Evolutionary conservation across 2,113 vertebrate genomes (phyloP).

Genomic region (Delphinus delphis): DNA sequence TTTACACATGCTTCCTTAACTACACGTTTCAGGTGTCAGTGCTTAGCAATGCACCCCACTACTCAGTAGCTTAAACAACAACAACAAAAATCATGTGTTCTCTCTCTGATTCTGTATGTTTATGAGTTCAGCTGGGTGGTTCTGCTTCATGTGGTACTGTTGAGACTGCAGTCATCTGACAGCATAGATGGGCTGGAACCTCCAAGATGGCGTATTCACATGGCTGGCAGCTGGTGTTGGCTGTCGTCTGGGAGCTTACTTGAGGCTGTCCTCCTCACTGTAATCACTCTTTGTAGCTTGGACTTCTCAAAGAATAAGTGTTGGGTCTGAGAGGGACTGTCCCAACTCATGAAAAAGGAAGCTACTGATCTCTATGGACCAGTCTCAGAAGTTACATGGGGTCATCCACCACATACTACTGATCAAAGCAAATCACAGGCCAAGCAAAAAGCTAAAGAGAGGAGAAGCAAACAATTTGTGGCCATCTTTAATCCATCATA

Average conservation of each 20-base stretch:
- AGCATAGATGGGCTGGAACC: not conserved
- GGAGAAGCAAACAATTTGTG: not conserved
- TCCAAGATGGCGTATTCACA: not conserved
- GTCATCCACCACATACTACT: not conserved
- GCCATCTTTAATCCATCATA: not conserved
- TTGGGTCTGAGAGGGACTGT: not conserved
- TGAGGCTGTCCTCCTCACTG: not conserved
- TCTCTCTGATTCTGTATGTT: not conserved
- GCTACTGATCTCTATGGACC: not conserved
- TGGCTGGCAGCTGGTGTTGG: not conserved
- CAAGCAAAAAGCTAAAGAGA: not conserved
- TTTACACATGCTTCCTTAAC: not conserved
- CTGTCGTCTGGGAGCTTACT: not conserved
- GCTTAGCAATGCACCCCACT: not conserved
- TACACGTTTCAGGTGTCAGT: not conserved
- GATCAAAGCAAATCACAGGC: not conserved
- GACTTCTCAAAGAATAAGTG: not conserved
- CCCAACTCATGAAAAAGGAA: not conserved
- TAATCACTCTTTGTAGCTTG: not conserved
- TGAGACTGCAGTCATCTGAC: not conserved
- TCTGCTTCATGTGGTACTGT: not conserved
- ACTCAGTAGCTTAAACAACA: not conserved
- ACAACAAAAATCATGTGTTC: fast-evolving
- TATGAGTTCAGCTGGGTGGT: not conserved
- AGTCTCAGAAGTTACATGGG: not conserved